Base-by-base conservation (phyloP, 2,888 invertebrate genomes). In the Tribolium freemani region DNA sequence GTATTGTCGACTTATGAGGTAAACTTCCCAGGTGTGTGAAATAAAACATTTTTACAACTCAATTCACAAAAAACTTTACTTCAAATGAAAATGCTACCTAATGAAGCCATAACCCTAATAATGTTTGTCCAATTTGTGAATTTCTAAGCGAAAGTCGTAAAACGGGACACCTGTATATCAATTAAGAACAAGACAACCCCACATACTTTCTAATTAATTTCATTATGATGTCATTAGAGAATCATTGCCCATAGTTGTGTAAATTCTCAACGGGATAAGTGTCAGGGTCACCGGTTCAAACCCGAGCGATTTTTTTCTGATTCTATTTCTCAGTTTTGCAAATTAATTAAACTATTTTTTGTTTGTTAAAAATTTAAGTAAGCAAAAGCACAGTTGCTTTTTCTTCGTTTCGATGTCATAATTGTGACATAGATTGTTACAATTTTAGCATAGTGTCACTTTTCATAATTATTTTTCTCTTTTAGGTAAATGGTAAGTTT, bases 1-100 rank as follows among this genome's bases (percentile, higher is more conserved):
- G 54, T 69, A 72, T 75, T 75, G 75, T 75, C 71, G 71, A 67
- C 69, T 38, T 68, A 69, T 71, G 72, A 75, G 60, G 71, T 75
- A 66, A 73, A 53, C 58, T 75, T 75, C 70, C 63, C 73, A 73
- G 70, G 68, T 58, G 58, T 73, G 72, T 63, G 64, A 70, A 72
- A 71, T 71, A 45, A 71, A 58, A 53, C 60, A 63, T 68, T 11
- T 30, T 58, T 46, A 38, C 38, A 38, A 38, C 38, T 38, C 38
- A 9, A 38, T 38, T 38, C 38, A n/a, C 38, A 5, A 38, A 38
- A 38, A n/a, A 38, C n/a, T 1, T 38, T 5, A 38, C 38, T 5
- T 3, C 38, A 38, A 38, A 38, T 31, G 31, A 31, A 31, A 31
- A 31, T 9, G 9, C 31, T 31, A 31, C 31, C 9, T 31, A 2